Conservation (phyloP, 2,888 invertebrate species). For the Eurytoma californica region DNA sequence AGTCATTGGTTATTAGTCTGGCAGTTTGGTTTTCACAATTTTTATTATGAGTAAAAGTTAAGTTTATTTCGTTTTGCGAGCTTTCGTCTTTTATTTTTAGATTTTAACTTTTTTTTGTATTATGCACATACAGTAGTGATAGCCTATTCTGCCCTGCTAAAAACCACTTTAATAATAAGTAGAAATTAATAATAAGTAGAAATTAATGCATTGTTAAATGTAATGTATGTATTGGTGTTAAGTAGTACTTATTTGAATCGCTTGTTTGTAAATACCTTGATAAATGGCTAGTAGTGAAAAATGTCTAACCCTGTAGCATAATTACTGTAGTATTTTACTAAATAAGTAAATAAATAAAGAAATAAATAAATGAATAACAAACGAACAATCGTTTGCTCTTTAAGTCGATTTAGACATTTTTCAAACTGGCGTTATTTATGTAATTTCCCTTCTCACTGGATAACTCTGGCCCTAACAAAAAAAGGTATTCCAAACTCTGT, state of each 20-base stretch:
- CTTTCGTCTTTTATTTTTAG: neutral
- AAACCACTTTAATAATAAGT: constrained; percentile 8
- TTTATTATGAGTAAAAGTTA: neutral
- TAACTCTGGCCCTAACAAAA: constrained; percentile 8
- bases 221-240: constrained; percentile 41
- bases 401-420: constrained; percentile 36
- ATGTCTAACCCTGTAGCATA: constrained; percentile 19
- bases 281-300: constrained; percentile 18
- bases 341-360: too few relatives aligned
- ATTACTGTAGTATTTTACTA: neutral
- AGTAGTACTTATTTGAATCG: constrained; percentile 37
- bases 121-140: too few relatives aligned
- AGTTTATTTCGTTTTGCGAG: too few relatives aligned
- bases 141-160: constrained; percentile 11
- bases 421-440: constrained; percentile 15
- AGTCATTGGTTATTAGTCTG: neutral
- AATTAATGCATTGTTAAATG: constrained; percentile 13
- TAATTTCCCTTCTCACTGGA: constrained; percentile 1
- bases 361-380: too few relatives aligned
- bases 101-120: neutral
- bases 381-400: neutral
- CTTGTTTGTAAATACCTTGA: constrained; percentile 20
- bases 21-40: constrained; percentile 2
- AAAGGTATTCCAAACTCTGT: constrained; percentile 6
- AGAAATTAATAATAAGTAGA: neutral